Percentiles rank a stretch among this genome's conserved stretches.
These are phyloP conservation scores for Aptenodytes patagonicus DNA, from an alignment of 2,113 vertebrate genomes.

Conservation along the genomic window DNA sequence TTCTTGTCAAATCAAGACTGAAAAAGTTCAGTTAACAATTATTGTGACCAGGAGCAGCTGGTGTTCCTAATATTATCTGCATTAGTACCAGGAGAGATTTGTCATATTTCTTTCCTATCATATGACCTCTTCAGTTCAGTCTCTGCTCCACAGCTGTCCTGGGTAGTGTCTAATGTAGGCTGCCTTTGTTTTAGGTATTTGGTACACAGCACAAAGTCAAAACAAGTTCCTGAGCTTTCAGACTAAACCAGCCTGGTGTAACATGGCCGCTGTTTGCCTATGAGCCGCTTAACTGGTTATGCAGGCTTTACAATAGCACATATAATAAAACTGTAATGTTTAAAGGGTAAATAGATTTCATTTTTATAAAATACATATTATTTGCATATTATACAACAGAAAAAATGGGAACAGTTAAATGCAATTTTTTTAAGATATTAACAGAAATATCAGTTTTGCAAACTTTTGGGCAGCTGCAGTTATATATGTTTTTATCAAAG, in stretches of 20 bases:
- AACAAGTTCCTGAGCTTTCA: constrained; percentile 9
- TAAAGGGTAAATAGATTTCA: background rate
- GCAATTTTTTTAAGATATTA: background rate
- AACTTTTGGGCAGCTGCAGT: background rate
- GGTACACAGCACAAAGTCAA: background rate
- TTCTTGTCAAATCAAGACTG: background rate
- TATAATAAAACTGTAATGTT: background rate
- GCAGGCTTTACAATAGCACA: background rate
- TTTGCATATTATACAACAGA: background rate
- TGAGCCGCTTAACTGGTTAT: constrained; percentile 34
- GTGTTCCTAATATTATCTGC: background rate
- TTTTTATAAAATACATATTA: background rate
- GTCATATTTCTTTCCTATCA: background rate
- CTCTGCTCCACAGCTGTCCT: background rate
- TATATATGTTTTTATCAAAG: background rate
- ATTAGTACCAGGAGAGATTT: background rate
- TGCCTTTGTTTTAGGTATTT: background rate
- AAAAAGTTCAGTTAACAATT: background rate
- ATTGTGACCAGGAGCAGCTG: background rate
- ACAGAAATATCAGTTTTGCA: background rate
- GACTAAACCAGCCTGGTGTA: background rate
- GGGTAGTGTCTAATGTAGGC: background rate
- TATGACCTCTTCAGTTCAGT: background rate
- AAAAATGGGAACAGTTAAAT: background rate
- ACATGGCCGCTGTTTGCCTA: background rate